phyloP scores from a whole-genome alignment of 2,113 vertebrate species.

The Ochotona curzoniae region DNA sequence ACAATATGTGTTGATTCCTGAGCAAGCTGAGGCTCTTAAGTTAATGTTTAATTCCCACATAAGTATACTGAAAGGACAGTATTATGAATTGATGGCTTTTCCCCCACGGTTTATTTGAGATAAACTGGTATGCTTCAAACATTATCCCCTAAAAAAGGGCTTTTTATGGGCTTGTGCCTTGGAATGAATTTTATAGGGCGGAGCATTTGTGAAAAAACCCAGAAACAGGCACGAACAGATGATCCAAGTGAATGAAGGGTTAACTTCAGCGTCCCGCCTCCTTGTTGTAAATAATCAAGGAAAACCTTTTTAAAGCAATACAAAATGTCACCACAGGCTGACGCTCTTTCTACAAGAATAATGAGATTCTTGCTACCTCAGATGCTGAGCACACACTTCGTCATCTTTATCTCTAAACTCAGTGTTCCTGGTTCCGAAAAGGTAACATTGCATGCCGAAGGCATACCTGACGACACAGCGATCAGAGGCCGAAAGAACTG shows the following conservation, averaged over 20 bases:
- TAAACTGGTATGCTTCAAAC: not conserved
- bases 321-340: slow-evolving; percentile 89
- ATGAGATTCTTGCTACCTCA: slow-evolving; percentile 61
- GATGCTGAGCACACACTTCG: slow-evolving; percentile 74
- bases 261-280: slow-evolving; percentile 68
- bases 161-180: not conserved
- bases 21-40: slow-evolving; percentile 25
- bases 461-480: not conserved
- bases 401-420: slow-evolving; percentile 77
- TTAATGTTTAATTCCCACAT: slow-evolving; percentile 21
- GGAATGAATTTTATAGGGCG: not conserved
- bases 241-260: slow-evolving; percentile 67
- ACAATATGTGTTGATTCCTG: not conserved
- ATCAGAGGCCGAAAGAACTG: not conserved
- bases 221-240: not conserved
- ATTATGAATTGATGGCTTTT: not conserved
- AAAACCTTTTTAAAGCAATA: slow-evolving; percentile 82
- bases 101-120: not conserved
- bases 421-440: slow-evolving; percentile 68
- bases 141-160: too few relatives aligned
- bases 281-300: slow-evolving; percentile 58
- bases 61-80: not conserved
- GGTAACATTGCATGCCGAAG: slow-evolving; percentile 21
- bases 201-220: slow-evolving; percentile 29
- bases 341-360: slow-evolving; percentile 90